Evolutionary conservation across 2,797 vertebrate species (phyloP).

Genomic region (Synaphobranchus kaupii): DNA sequence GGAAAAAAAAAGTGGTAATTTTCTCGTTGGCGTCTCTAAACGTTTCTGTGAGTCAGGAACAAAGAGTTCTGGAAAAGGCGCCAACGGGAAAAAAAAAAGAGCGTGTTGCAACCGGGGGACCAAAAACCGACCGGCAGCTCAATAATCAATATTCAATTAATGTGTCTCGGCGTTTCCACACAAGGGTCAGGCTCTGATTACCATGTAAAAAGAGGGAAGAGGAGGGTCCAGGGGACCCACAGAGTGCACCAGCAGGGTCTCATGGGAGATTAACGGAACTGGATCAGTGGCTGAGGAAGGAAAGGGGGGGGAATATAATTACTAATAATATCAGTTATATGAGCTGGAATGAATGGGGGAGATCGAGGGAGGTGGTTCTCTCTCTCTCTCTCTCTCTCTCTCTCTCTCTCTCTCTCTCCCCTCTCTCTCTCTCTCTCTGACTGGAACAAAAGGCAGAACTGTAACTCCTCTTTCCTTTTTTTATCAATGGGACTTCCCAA

Average conservation of each 20-base stretch:
- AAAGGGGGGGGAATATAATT: background rate
- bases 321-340: background rate
- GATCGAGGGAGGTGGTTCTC: background rate
- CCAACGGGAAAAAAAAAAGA: background rate
- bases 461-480: background rate
- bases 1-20: background rate
- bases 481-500: background rate
- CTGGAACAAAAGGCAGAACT: slow-evolving; percentile 1
- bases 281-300: background rate
- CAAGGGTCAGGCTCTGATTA: background rate
- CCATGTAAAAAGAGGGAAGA: background rate
- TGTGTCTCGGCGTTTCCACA: background rate
- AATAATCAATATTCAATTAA: slow-evolving; percentile 28
- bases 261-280: background rate
- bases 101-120: background rate
- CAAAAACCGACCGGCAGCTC: background rate
- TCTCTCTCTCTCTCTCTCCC: background rate
- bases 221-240: background rate
- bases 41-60: no score
- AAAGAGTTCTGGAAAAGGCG: background rate
- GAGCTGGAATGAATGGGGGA: slow-evolving; percentile 11
- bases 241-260: no score
- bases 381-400: background rate
- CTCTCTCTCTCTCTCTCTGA: background rate
- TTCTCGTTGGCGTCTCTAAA: background rate